phyloP scores from a whole-genome alignment of 2,888 invertebrate species.

The Aphidius colemani region DNA sequence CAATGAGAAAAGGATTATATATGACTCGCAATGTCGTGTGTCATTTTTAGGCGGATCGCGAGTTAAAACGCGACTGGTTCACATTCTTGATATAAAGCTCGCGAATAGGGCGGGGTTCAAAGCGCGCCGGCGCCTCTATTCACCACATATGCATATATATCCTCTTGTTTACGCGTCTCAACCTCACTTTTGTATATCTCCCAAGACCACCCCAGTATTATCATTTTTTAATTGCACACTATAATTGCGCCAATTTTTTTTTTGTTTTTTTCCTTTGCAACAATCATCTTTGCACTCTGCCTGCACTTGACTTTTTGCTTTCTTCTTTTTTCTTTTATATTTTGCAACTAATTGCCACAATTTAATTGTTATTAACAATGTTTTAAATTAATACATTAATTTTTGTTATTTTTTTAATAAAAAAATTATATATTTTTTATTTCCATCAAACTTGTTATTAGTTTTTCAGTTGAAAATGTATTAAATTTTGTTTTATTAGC shows the following conservation, averaged over 20 bases:
- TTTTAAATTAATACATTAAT: no score
- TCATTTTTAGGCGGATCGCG: conserved; percentile 41
- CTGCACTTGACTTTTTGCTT: neutral
- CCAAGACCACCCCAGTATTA: conserved; percentile 36
- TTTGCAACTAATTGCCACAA: neutral
- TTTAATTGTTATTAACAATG: no score
- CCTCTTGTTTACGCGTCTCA: conserved; percentile 51
- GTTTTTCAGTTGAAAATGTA: no score
- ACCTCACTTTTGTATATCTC: conserved; percentile 23
- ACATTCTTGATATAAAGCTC: conserved; percentile 41
- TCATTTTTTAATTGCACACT: conserved; percentile 44
- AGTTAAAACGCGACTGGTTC: conserved; percentile 44
- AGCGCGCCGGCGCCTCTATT: conserved; percentile 50
- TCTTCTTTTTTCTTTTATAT: conserved; percentile 10
- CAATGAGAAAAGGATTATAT: neutral
- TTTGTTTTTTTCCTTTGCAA: conserved; percentile 1
- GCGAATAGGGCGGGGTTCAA: conserved; percentile 57
- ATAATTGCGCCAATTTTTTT: conserved; percentile 37
- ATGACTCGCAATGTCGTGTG: conserved; percentile 33
- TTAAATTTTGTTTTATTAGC: no score
- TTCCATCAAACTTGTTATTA: no score
- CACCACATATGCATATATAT: conserved; percentile 31
- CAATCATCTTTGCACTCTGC: neutral
- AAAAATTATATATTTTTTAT: no score
- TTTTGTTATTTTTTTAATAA: no score